phyloP scores from a whole-genome alignment of 2,888 invertebrate species.

The Microchrysa polita region DNA sequence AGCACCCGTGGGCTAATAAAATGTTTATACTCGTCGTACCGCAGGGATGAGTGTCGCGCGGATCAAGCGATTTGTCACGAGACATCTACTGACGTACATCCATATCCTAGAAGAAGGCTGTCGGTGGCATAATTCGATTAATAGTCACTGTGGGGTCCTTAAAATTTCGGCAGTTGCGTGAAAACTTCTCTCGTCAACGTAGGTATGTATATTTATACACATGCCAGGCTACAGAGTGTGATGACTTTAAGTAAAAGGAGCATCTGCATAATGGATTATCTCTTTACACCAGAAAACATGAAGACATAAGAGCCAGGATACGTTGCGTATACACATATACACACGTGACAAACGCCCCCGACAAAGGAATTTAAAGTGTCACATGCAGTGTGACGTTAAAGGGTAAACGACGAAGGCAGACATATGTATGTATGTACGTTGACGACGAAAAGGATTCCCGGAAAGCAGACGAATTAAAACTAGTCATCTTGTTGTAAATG shows the following conservation, averaged over 20 bases:
- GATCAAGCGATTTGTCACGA: constrained; percentile 26
- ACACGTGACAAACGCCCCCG: constrained; percentile 5
- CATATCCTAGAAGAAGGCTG: not conserved
- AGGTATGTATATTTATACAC: constrained; percentile 5
- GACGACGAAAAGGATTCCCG: constrained; percentile 14
- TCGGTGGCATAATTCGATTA: constrained; percentile 32
- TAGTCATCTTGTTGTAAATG: constrained; percentile 13
- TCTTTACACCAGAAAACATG: not conserved
- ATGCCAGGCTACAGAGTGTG: too few species aligned
- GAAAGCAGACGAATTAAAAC: constrained; percentile 24
- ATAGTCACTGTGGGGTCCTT: constrained; percentile 43
- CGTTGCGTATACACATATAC: too few species aligned
- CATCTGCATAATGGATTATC: constrained; percentile 33
- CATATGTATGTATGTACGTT: too few species aligned
- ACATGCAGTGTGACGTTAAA: not conserved
- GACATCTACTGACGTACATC: not conserved
- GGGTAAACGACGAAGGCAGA: too few species aligned
- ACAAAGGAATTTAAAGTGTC: constrained; percentile 36
- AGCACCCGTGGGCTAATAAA: constrained; percentile 39
- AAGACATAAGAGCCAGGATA: too few species aligned
- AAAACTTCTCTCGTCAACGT: constrained; percentile 30
- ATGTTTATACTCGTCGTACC: constrained; percentile 39
- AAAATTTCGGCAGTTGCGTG: constrained; percentile 29
- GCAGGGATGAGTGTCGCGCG: not conserved
- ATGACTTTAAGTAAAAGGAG: not conserved